Evolutionary conservation across 2,888 invertebrate genomes (phyloP), one percentile per base, ranked within the genome.

Genomic region (Synanthedon myopaeformis): DNA sequence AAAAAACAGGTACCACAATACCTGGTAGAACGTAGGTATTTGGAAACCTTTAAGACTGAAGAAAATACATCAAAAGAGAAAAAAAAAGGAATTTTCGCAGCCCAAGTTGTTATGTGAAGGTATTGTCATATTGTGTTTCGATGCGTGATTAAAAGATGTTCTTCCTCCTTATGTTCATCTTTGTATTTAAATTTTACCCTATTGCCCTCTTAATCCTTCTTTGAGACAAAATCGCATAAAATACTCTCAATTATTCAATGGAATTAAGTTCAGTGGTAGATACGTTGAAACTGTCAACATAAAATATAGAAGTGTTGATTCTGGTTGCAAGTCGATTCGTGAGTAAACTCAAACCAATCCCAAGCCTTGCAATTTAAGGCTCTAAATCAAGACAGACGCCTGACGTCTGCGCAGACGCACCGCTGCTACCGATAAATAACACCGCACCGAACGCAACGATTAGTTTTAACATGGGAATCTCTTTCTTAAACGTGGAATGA

Each of bases 351-450:
- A 61, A 58, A 63, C 74, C 69, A 75, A 70, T 69, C 66, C 67
- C 71, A 65, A 65, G 73, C 71, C 70, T 70, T 80, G 85, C 85
- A 86, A 87, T 87, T 86, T 87, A 72, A 75, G 78, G 74, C 77
- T 72, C 63, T 87, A 87, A 87, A 87, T 87, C 86, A 85, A 67
- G 72, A 66, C 63, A 69, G 67, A 65, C 68, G 67, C 67, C 67
- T 55, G 67, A 65, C 67, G 67, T 55, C 55, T 14, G 55, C 64
- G 70, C 66, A 61, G 60, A 61, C 61, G 60, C 63, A 62, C 71
- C 64, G 58, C 72, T 57, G 84, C 86, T 84, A 82, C 85, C 82
- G 84, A 85, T 84, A 85, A 86, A 84, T 83, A 82, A 83, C 72
- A 69, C 62, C 63, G 59, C 64, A 59, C 52, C 59, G 63, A 65